Evolutionary conservation across 2,888 invertebrate species (phyloP).

Genomic region (Callimorpha dominula): DNA sequence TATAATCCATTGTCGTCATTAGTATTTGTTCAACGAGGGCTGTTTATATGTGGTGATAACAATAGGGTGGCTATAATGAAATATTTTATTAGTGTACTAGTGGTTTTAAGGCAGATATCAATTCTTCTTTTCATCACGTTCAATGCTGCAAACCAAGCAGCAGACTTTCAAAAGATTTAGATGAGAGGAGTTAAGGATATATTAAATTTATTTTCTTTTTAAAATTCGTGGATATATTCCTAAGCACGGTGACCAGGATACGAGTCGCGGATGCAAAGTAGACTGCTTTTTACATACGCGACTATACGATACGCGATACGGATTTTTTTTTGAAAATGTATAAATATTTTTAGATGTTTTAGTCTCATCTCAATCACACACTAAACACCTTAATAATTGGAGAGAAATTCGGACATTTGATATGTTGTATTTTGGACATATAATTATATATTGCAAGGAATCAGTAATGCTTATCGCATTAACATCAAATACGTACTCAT

Average conservation of each 20-base stretch:
- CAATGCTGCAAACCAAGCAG: neutral
- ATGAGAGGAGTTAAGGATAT: neutral
- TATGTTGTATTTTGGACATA: neutral
- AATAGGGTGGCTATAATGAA: neutral
- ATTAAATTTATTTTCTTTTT: neutral
- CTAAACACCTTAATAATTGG: neutral
- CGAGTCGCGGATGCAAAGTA: no score
- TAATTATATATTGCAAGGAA: no score
- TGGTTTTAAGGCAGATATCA: neutral
- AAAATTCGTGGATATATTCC: neutral
- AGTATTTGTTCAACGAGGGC: neutral
- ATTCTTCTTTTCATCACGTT: neutral
- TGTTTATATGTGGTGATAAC: neutral
- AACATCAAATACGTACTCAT: no score
- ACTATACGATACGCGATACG: no score
- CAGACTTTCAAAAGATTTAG: neutral
- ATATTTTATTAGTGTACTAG: neutral
- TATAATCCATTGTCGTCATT: neutral
- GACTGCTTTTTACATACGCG: no score
- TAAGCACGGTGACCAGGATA: neutral
- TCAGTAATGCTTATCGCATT: no score
- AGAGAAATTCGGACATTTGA: neutral
- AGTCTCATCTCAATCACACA: neutral
- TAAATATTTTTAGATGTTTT: neutral
- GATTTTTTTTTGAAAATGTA: no score